Evolutionary conservation across 1,140 invertebrate species (phyloP).

Genomic region (Drosophila erecta): DNA sequence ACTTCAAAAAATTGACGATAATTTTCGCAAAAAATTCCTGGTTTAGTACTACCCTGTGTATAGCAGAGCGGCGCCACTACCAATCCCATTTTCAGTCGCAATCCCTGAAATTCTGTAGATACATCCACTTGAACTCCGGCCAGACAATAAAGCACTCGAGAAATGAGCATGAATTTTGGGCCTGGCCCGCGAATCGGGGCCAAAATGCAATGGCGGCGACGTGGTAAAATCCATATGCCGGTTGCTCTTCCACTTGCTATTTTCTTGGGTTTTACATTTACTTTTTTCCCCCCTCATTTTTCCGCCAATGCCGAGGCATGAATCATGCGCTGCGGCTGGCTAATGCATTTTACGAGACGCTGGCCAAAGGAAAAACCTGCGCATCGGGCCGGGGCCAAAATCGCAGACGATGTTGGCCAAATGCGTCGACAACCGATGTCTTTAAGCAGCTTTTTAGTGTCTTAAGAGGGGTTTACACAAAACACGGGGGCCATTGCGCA

Average conservation of each 20-base stretch:
- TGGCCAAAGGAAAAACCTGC: constrained; percentile 68
- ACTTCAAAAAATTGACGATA: too few relatives aligned
- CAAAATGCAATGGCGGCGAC: constrained; percentile 44
- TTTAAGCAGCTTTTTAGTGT: constrained; percentile 32
- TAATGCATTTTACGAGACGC: constrained; percentile 69
- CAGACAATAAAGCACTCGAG: constrained; percentile 58
- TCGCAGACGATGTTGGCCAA: constrained; percentile 52
- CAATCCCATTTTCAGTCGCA: constrained; percentile 3
- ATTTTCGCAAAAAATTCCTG: too few relatives aligned
- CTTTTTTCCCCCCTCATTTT: not conserved
- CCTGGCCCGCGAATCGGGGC: constrained; percentile 50
- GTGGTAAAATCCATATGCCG: constrained; percentile 36
- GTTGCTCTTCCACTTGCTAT: constrained; percentile 31
- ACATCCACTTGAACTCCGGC: constrained; percentile 37
- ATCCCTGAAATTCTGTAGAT: constrained; percentile 19
- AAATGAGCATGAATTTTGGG: constrained; percentile 67
- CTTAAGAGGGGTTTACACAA: not conserved
- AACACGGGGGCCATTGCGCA: not conserved
- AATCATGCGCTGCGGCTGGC: constrained; percentile 58
- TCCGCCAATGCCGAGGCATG: constrained; percentile 32
- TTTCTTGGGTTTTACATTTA: constrained; percentile 1
- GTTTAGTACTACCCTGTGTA: too few relatives aligned
- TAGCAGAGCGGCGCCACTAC: not conserved
- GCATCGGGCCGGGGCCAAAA: constrained; percentile 42
- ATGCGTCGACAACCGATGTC: constrained; percentile 58